These are phyloP conservation scores for Ooceraea biroi DNA, from an alignment of 1,140 invertebrate genomes.

Conservation along the genomic window DNA sequence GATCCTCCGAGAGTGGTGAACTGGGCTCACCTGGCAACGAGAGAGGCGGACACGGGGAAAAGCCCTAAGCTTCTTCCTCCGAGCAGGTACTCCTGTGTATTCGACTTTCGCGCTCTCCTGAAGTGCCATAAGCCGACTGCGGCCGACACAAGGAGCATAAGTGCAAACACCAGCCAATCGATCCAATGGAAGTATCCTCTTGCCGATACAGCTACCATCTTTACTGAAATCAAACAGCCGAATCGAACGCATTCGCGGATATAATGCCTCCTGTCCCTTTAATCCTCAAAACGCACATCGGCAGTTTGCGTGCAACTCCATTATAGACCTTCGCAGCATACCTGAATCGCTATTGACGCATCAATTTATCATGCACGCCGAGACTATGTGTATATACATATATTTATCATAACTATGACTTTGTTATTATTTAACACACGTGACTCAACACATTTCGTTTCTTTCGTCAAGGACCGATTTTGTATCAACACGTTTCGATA, in stretches of 20 bases:
- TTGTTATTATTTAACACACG: no score
- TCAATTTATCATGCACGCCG: neutral
- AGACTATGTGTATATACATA: no score
- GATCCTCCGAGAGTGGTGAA: constrained; percentile 17
- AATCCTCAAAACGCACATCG: neutral
- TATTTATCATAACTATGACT: no score
- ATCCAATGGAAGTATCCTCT: constrained; percentile 85
- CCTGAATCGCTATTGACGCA: neutral
- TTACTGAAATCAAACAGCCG: constrained; percentile 44
- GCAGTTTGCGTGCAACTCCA: neutral
- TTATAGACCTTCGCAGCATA: neutral
- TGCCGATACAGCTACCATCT: constrained; percentile 59
- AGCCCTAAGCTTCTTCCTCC: constrained; percentile 90
- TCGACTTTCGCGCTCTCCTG: constrained; percentile 78
- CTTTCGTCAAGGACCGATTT: neutral
- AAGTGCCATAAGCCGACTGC: constrained; percentile 84
- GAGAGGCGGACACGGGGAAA: constrained; percentile 93
- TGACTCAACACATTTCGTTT: neutral
- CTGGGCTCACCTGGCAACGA: constrained; percentile 90
- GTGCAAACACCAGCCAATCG: constrained; percentile 87
- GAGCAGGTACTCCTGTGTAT: constrained; percentile 90
- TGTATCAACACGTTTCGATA: neutral
- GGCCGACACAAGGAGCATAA: constrained; percentile 87
- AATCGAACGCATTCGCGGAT: neutral
- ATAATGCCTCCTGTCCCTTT: neutral